Base-by-base conservation (phyloP, 2,797 vertebrate genomes). In the Aulostomus chinensis region DNA sequence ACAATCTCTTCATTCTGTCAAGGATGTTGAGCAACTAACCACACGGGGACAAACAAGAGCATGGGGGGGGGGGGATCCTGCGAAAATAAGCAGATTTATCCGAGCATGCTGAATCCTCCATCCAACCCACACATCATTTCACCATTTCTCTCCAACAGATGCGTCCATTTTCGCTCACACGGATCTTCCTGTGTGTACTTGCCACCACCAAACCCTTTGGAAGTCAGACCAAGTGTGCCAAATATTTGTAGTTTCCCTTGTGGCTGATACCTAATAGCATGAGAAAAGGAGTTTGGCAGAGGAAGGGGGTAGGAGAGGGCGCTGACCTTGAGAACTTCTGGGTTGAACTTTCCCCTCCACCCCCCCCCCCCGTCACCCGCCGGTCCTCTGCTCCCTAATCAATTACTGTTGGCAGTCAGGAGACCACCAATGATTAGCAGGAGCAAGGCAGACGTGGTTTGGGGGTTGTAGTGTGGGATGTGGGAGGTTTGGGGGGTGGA, bases 351-450 rank as follows among this genome's bases (percentile, higher is more conserved):
- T 88, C 86, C 76, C 86, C 81, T 75, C 68, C 36, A 64, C 13
- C 20, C 30, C 49, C 54, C 37, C 43, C n/a, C 4, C 18, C 37
- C 7, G n/a, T 60, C 41, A 16, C 61, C 75, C 68, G 28, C 78
- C 60, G 71, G 79, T 54, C 69, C 80, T 78, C 43, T 57, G 71
- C 75, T 87, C 86, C 68, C 86, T 87, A 91, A 90, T 91, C 88
- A 92, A 91, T 92, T 91, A 90, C 77, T 71, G 76, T 88, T 88
- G 84, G 87, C 81, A 85, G 85, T 86, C 82, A 86, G 81, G 76
- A 86, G 89, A 91, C 91, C 90, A 92, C 90, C 91, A 88, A 73
- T 84, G 89, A 88, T 84, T 84, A 85, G 80, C 79, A 78, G 70
- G 82, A 85, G 84, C 59, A 71, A 77, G 73, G 76, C 78, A 77